These are phyloP conservation scores for Axea sp. DNA, from an alignment of 2,888 invertebrate genomes.

Conservation along the genomic window DNA sequence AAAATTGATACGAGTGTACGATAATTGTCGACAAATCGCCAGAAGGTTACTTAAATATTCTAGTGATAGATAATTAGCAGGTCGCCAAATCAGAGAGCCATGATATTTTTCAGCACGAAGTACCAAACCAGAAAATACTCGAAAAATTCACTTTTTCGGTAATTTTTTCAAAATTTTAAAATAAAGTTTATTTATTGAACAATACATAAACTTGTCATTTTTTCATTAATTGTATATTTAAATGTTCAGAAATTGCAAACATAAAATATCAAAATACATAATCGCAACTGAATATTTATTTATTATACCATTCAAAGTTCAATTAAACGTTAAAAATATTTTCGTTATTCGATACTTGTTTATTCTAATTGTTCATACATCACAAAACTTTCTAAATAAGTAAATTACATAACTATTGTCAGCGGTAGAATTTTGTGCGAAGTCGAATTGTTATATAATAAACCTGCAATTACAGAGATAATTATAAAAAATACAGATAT, in stretches of 20 bases:
- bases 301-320: too few species aligned
- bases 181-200: too few species aligned
- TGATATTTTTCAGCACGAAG: constrained; percentile 47
- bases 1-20: constrained; percentile 11
- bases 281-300: too few species aligned
- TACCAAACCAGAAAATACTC: constrained; percentile 37
- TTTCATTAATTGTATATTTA: too few species aligned
- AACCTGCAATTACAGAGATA: constrained; percentile 7
- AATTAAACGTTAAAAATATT: too few species aligned
- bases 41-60: constrained; percentile 51
- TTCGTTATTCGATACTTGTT: background rate
- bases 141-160: constrained; percentile 8
- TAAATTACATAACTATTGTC: constrained; percentile 9
- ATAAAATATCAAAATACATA: too few species aligned
- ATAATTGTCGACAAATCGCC: constrained; percentile 44
- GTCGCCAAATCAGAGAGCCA: constrained; percentile 23
- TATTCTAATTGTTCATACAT: constrained; percentile 11
- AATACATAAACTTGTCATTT: too few species aligned
- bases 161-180: too few species aligned
- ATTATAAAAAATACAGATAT: background rate
- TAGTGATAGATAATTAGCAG: constrained; percentile 45
- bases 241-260: too few species aligned
- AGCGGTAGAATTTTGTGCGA: constrained; percentile 10
- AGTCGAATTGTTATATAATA: constrained; percentile 17
- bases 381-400: constrained; percentile 8